Evolutionary conservation across 2,113 vertebrate genomes (phyloP).

Genomic region (Desmodus rotundus): DNA sequence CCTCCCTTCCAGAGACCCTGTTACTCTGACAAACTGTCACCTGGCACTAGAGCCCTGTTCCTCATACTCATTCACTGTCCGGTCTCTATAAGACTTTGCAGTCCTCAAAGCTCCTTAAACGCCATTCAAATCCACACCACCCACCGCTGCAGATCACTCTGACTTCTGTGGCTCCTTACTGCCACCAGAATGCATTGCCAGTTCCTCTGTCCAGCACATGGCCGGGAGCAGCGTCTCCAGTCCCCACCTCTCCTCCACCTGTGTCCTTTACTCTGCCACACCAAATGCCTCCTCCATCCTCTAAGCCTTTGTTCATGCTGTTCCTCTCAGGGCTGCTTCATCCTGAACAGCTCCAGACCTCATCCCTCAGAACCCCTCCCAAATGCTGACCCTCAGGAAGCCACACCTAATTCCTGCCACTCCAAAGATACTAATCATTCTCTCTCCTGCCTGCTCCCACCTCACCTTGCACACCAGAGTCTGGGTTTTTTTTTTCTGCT

Average conservation of each 20-base stretch:
- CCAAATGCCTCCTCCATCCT: not conserved
- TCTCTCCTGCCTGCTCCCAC: not conserved
- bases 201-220: not conserved
- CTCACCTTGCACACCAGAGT: not conserved
- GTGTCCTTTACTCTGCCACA: not conserved
- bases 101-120: not conserved
- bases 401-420: not conserved
- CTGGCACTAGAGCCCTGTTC: rapidly evolving
- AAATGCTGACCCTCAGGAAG: not conserved
- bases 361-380: not conserved
- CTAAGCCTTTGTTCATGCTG: not conserved
- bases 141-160: rapidly evolving
- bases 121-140: not conserved
- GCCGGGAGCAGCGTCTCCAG: not conserved
- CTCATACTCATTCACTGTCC: rapidly evolving
- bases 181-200: not conserved
- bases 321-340: not conserved
- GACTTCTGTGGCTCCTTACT: not conserved
- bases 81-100: not conserved
- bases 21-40: not conserved
- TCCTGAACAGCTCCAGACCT: not conserved
- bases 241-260: not conserved
- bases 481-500: not conserved
- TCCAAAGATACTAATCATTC: rapidly evolving
- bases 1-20: not conserved